A percentile compares a stretch with the other conserved stretches of the same genome.
Conservation (phyloP, 2,888 invertebrate species). For the Pandemis heparana region DNA sequence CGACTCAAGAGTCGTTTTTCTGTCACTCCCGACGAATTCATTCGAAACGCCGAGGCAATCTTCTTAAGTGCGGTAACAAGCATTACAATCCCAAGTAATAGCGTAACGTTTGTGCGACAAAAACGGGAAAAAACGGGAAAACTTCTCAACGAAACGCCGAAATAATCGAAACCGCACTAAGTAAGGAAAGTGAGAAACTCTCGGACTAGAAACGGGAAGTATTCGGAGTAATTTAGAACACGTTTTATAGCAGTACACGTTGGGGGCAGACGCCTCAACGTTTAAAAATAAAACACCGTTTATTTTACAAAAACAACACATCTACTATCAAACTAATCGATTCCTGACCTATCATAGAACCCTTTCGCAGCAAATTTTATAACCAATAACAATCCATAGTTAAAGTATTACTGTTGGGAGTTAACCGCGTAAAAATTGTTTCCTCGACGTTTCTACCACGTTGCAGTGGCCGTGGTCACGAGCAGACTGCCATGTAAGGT, state of each 20-base stretch:
- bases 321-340: too few relatives aligned
- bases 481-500: too few relatives aligned
- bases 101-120: neutral
- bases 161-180: conserved; percentile 2
- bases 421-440: too few relatives aligned
- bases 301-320: too few relatives aligned
- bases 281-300: too few relatives aligned
- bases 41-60: neutral
- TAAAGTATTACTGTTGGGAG: too few relatives aligned
- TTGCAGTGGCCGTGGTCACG: too few relatives aligned
- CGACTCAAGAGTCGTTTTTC: neutral
- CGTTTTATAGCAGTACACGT: neutral
- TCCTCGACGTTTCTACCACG: too few relatives aligned
- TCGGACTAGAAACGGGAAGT: neutral
- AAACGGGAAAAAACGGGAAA: conserved; percentile 2
- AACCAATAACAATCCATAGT: too few relatives aligned
- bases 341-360: too few relatives aligned
- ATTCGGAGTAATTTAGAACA: neutral
- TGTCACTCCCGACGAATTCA: neutral
- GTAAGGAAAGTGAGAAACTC: neutral
- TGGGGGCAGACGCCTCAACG: too few relatives aligned
- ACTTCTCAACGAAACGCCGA: conserved; percentile 8
- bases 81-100: neutral
- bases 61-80: neutral
- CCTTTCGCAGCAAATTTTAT: too few relatives aligned